These are phyloP conservation scores for Drosophila jambulina DNA, from an alignment of 1,140 invertebrate genomes.

Conservation along the genomic window DNA sequence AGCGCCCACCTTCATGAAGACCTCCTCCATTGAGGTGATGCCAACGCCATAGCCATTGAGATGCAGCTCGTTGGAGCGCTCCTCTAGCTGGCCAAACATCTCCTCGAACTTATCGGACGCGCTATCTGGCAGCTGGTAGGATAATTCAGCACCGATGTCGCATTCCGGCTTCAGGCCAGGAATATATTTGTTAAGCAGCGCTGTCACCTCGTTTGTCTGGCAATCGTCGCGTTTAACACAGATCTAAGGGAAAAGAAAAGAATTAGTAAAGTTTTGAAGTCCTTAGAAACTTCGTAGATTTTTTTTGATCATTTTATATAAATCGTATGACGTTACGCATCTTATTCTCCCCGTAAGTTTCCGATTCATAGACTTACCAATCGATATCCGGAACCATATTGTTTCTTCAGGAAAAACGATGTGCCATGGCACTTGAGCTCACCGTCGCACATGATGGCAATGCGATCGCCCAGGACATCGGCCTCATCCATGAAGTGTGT, in stretches of 20 bases:
- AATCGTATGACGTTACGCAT: no score
- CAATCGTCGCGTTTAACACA: conserved; percentile 78
- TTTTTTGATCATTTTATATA: no score
- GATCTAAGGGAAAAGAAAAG: conserved; percentile 43
- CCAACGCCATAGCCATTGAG: conserved; percentile 95
- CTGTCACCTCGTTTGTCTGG: conserved; percentile 59
- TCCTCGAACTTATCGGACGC: conserved; percentile 66
- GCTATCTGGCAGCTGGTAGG: conserved; percentile 70
- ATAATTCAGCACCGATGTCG: conserved; percentile 77
- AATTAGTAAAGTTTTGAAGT: background rate
- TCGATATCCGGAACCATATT: conserved; percentile 88
- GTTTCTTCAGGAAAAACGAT: conserved; percentile 94
- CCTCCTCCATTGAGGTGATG: conserved; percentile 97
- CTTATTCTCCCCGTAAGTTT: background rate
- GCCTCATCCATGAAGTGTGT: conserved; percentile 99
- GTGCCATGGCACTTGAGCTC: conserved; percentile 93
- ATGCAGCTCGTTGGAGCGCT: conserved; percentile 46
- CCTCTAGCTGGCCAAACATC: conserved; percentile 74
- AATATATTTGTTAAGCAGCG: conserved; percentile 65
- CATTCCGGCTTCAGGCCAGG: conserved; percentile 68
- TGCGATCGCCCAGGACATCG: conserved; percentile 96
- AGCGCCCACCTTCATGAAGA: conserved; percentile 88
- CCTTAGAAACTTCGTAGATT: no score
- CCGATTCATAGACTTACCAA: conserved; percentile 46
- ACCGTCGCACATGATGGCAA: conserved; percentile 95